A percentile compares a stretch with the other conserved stretches of the same genome.
Conservation (phyloP, 1,140 invertebrate species). For the Aculops lycopersici region DNA sequence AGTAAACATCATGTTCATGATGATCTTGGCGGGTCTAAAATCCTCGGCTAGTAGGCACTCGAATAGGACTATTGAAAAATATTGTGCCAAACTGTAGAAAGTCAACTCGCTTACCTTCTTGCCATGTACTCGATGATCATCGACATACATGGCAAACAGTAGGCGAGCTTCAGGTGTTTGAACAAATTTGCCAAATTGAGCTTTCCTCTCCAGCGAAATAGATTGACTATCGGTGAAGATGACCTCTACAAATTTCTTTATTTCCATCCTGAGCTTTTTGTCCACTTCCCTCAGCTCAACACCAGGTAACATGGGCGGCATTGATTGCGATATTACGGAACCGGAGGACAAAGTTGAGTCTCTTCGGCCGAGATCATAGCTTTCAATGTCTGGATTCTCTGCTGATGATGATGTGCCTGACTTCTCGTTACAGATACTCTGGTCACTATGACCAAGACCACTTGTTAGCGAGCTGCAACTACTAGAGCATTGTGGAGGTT, state of each 20-base stretch:
- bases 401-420: no score
- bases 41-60: slow-evolving; percentile 42
- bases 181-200: slow-evolving; percentile 27
- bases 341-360: no score
- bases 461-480: no score
- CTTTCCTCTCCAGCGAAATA: slow-evolving; percentile 28
- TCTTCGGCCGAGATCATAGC: no score
- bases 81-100: slow-evolving; percentile 40
- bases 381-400: no score
- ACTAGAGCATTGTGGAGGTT: no score
- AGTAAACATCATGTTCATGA: slow-evolving; percentile 53
- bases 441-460: no score
- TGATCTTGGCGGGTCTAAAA: slow-evolving; percentile 34
- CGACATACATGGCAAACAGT: slow-evolving; percentile 35
- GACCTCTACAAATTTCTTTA: slow-evolving; percentile 32
- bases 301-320: no score
- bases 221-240: slow-evolving; percentile 24
- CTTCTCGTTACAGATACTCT: no score
- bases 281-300: slow-evolving; percentile 30
- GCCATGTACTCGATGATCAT: slow-evolving; percentile 30
- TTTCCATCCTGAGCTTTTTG: slow-evolving; percentile 25
- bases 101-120: slow-evolving; percentile 31
- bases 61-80: slow-evolving; percentile 38
- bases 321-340: no score
- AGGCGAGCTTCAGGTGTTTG: slow-evolving; percentile 18